Conservation (phyloP, 2,888 invertebrate genomes). For the Scaptomyza polygonia region DNA sequence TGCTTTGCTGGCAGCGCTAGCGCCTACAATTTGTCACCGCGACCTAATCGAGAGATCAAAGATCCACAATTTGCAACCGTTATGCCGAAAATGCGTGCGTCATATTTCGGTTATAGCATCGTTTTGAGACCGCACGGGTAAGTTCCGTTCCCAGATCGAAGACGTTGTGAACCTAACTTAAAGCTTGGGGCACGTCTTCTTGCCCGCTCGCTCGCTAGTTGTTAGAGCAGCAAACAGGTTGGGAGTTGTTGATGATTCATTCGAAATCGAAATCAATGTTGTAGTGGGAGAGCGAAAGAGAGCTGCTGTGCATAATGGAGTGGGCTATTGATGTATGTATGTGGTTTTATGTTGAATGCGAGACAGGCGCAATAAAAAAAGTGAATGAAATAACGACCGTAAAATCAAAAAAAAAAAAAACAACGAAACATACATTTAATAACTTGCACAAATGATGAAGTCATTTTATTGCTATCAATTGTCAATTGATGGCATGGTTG, state of each 20-base stretch:
- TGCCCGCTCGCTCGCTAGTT: conserved; percentile 8
- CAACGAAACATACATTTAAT: conserved; percentile 29
- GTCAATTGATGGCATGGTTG: conserved; percentile 1
- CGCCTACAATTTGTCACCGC: conserved; percentile 83
- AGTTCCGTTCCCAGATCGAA: conserved; percentile 58
- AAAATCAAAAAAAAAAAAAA: too few species aligned
- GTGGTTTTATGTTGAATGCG: conserved; percentile 3
- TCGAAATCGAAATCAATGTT: conserved; percentile 30
- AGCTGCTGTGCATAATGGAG: neutral
- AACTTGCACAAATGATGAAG: conserved; percentile 62
- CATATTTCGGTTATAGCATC: conserved; percentile 83
- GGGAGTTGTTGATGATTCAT: conserved; percentile 55
- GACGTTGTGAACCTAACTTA: conserved; percentile 13
- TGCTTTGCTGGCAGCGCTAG: conserved; percentile 22
- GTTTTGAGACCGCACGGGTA: conserved; percentile 81
- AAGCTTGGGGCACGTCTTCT: conserved; percentile 26
- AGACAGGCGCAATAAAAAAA: conserved; percentile 9
- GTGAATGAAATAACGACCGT: conserved; percentile 33
- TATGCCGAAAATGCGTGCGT: conserved; percentile 80
- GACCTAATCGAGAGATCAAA: conserved; percentile 80
- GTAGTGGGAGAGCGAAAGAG: conserved; percentile 10
- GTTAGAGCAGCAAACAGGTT: conserved; percentile 66
- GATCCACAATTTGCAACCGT: conserved; percentile 79
- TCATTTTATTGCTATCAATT: conserved; percentile 63
- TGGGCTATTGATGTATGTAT: conserved; percentile 3